phyloP scores from a whole-genome alignment of 2,797 vertebrate genomes.

The Paramormyrops hopkinsi region DNA sequence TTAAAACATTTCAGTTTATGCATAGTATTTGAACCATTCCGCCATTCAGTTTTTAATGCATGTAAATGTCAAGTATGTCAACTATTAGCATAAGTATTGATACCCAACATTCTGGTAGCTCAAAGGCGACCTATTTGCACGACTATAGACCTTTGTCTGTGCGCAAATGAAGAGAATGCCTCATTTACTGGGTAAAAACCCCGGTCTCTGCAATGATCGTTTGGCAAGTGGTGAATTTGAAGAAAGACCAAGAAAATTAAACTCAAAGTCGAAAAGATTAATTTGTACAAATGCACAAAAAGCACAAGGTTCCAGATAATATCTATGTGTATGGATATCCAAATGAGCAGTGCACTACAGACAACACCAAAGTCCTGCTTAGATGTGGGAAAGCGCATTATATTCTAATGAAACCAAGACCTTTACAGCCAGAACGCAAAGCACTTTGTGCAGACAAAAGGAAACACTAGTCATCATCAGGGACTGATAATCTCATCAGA shows the following conservation, averaged over 20 bases:
- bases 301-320: background rate
- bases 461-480: background rate
- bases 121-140: background rate
- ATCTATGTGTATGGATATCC: background rate
- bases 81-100: background rate
- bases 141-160: background rate
- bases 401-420: background rate
- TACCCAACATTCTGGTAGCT: background rate
- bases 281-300: background rate
- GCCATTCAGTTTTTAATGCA: background rate
- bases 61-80: background rate
- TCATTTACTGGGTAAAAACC: background rate
- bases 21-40: background rate
- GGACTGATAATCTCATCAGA: background rate
- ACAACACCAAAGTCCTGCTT: background rate
- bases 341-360: background rate
- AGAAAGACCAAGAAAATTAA: background rate
- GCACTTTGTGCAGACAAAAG: background rate
- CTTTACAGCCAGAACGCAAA: background rate
- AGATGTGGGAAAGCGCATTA: background rate
- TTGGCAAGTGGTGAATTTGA: background rate
- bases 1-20: background rate
- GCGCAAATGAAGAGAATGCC: background rate
- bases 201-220: background rate
- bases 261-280: background rate